Base-by-base conservation (phyloP, 2,797 vertebrate genomes). In the Channa striata region DNA sequence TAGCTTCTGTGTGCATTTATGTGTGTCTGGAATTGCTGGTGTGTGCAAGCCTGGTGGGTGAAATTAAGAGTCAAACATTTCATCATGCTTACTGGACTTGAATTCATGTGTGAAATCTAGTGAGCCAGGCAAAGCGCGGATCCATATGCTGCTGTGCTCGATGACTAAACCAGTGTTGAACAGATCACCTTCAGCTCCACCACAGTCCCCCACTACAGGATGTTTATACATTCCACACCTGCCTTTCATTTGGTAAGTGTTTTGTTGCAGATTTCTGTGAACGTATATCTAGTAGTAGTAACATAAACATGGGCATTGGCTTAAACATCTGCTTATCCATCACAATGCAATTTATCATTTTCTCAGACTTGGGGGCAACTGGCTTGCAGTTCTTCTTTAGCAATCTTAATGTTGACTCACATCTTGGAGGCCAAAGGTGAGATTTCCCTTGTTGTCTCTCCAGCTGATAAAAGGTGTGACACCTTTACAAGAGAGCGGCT, bases 91-190 rank as follows among this genome's bases (percentile, higher is more conserved):
- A 69, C 66, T 81, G 80, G 81, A 85, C 81, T 76, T 79, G 68
- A 88, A 86, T 84, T 77, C 86, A 88, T 89, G 90, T 91, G 91
- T 91, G 82, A 90, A 87, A 91, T 89, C 56, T 77, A 72, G 60
- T 43, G 56, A 82, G 80, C 60, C 40, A 20, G 74, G 70, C 75
- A 76, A 73, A 84, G 81, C 54, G 46, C 54, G 57, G 30, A 67
- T 66, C 84, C 78, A 50, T 78, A 85, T 82, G 85, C 82, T 53
- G 67, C 69, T 14, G 51, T 19, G 25, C 57, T 69, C 8, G 42
- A 56, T 68, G 67, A 52, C 82, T 83, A 75, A 73, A 40, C 51
- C 19, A 8, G 5, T 40, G 68, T 61, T 56, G 30, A 68, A 68
- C 57, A 39, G 72, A 64, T 81, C 80, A 65, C 70, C 74, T 78